phyloP scores from a whole-genome alignment of 2,888 invertebrate species.

The Dimorphilus gyrociliatus region DNA sequence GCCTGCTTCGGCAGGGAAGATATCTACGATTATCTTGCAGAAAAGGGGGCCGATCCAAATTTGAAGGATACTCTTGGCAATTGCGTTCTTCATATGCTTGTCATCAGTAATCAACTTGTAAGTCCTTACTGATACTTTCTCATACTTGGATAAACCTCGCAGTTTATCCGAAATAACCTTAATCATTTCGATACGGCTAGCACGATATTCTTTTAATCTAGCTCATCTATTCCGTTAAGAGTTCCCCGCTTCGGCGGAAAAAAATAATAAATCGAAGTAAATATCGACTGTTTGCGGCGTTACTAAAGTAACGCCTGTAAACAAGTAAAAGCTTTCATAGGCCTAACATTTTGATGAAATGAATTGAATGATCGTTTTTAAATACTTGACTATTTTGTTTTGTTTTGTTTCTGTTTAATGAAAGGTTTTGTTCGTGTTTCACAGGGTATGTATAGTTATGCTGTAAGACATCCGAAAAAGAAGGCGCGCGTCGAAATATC shows the following conservation, averaged over 20 bases:
- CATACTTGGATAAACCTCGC: neutral
- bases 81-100: slow-evolving; percentile 98
- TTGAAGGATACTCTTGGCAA: slow-evolving; percentile 91
- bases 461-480: slow-evolving; percentile 75
- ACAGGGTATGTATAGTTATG: slow-evolving; percentile 96
- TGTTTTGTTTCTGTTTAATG: too few species aligned
- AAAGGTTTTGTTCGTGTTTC: slow-evolving; percentile 7
- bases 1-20: slow-evolving; percentile 93
- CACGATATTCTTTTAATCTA: slow-evolving; percentile 1
- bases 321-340: too few species aligned
- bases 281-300: too few species aligned
- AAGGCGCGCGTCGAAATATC: slow-evolving; percentile 79
- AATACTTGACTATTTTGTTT: too few species aligned
- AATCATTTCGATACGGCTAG: neutral
- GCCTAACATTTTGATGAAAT: too few species aligned
- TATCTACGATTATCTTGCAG: slow-evolving; percentile 81
- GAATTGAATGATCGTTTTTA: too few species aligned
- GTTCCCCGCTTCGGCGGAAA: too few species aligned
- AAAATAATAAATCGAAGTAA: too few species aligned
- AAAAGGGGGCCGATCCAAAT: slow-evolving; percentile 83
- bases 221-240: neutral
- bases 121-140: too few species aligned
- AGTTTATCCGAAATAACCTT: neutral
- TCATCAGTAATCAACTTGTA: slow-evolving; percentile 88
- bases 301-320: too few species aligned